Percentiles rank a stretch among this genome's conserved stretches.
Conservation (phyloP, 2,888 invertebrate genomes). For the Antheraea yamamai region DNA sequence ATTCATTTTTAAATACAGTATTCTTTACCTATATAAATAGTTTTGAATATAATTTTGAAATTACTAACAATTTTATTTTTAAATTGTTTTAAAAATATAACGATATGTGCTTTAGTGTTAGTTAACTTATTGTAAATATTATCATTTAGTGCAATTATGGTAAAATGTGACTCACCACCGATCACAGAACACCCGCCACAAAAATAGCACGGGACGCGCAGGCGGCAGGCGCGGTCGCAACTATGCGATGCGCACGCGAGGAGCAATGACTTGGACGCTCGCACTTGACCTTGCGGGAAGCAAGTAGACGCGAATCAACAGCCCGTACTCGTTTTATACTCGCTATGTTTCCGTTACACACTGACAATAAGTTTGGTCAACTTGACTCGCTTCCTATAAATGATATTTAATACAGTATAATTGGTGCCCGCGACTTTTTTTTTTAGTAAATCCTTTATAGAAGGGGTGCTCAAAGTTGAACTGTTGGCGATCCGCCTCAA, state of each 20-base stretch:
- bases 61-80: neutral
- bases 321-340: slow-evolving; percentile 76
- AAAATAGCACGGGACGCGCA: slow-evolving; percentile 22
- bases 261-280: slow-evolving; percentile 78
- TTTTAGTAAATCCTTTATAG: no score
- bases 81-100: neutral
- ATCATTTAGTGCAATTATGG: neutral
- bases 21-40: neutral
- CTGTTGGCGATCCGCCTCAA: no score
- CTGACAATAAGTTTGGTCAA: slow-evolving; percentile 26
- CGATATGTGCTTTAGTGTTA: neutral
- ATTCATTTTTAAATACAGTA: neutral
- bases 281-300: slow-evolving; percentile 75
- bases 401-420: neutral
- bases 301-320: slow-evolving; percentile 73
- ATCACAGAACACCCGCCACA: slow-evolving; percentile 25
- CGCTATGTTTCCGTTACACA: slow-evolving; percentile 48
- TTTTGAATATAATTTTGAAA: neutral
- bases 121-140: neutral
- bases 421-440: no score
- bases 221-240: slow-evolving; percentile 47
- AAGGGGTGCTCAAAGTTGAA: no score
- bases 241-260: slow-evolving; percentile 54
- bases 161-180: slow-evolving; percentile 21
- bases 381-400: neutral